Conservation (phyloP, 2,113 vertebrate species). For the Grus americana region DNA sequence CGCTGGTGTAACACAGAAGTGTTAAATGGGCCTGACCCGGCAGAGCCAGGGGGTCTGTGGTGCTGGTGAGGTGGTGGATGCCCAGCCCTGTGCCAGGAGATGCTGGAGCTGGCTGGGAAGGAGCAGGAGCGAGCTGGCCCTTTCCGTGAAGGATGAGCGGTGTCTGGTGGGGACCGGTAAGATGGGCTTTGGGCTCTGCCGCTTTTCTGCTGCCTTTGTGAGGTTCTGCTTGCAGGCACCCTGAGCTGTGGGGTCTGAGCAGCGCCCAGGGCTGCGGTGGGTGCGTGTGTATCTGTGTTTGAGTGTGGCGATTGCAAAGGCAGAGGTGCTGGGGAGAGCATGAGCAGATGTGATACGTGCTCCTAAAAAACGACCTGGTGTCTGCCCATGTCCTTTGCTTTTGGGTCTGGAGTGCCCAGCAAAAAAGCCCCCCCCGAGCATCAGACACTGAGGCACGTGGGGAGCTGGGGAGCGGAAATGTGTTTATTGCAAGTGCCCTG, state of each 20-base stretch:
- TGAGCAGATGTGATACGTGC: fast-evolving
- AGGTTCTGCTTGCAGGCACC: neutral
- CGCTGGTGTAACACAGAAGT: fast-evolving
- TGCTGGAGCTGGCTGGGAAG: neutral
- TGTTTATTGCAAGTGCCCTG: fast-evolving
- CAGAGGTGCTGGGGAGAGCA: neutral
- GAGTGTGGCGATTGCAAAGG: fast-evolving
- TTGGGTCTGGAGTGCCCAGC: neutral
- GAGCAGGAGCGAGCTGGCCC: neutral
- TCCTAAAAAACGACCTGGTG: neutral
- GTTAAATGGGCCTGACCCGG: neutral
- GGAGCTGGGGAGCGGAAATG: neutral
- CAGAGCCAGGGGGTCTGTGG: neutral
- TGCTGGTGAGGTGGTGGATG: fast-evolving
- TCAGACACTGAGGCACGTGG: fast-evolving
- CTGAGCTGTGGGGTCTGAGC: neutral
- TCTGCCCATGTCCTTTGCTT: fast-evolving
- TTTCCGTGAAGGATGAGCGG: fast-evolving
- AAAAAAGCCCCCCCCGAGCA: fast-evolving
- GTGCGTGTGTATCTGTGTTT: fast-evolving
- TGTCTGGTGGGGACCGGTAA: fast-evolving
- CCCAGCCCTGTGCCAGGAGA: fast-evolving
- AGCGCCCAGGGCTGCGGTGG: neutral
- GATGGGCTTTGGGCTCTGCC: neutral
- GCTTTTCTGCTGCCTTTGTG: neutral